Evolutionary conservation across 2,888 invertebrate genomes (phyloP).

Genomic region (Mesoligia furuncula): DNA sequence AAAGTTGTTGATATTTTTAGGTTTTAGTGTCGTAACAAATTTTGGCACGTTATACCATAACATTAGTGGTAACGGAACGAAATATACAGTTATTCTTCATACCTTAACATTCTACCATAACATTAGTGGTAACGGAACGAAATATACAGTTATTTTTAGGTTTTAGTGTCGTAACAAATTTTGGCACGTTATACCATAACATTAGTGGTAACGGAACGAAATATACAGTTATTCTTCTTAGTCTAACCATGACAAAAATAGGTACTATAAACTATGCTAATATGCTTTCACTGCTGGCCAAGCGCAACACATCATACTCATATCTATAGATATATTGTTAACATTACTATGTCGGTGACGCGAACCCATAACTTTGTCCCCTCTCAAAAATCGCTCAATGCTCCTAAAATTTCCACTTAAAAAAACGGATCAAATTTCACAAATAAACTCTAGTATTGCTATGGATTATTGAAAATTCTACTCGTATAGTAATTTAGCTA

Average conservation of each 20-base stretch:
- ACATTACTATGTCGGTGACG: background rate
- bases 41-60: no score
- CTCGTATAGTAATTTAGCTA: background rate
- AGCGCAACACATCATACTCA: background rate
- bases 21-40: no score
- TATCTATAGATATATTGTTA: background rate
- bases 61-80: no score
- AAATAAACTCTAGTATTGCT: background rate
- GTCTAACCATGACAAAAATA: background rate
- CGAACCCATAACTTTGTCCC: background rate
- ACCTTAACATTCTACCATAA: no score
- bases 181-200: no score
- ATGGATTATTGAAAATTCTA: background rate
- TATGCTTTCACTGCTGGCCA: background rate
- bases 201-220: no score
- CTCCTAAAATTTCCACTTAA: background rate
- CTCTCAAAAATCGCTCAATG: background rate
- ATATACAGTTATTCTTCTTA: background rate
- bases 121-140: no score
- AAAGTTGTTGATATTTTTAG: no score
- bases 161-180: no score
- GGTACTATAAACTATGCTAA: background rate
- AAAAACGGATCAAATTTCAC: background rate
- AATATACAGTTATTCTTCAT: no score
- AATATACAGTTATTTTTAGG: no score